Evolutionary conservation across 2,797 vertebrate species (phyloP), one percentile per base, ranked within the genome.

Genomic region (Tokudaia tokunoshimensis): DNA sequence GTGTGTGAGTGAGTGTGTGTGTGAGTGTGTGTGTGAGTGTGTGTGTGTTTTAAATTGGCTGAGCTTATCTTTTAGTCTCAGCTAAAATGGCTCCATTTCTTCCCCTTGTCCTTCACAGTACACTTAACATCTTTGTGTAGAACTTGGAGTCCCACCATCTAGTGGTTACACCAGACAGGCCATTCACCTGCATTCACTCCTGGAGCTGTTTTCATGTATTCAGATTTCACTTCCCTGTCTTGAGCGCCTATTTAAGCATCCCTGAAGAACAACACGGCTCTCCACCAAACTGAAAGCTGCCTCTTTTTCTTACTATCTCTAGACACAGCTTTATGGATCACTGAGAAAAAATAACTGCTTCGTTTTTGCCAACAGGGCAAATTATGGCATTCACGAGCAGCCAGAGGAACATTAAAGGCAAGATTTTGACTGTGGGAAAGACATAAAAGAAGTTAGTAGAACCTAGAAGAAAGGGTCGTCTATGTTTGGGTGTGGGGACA

Each of bases 301-400:
- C 44, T 90, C 24, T 85, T 57, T 81, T 67, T 88, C 47, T 50
- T 89, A 26, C 34, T 82, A 65, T 93, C 78, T 89, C 29, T 37
- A 34, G 80, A 84, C 9, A 55, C 29, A 90, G 65, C 83, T 93
- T 96, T 89, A 84, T 37, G 59, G 91, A 90, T 96, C 89, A 95
- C 75, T 95, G 76, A 82, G 76, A n/a, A 91, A 86, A 79, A 47
- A 91, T 61, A 34, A 31, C 19, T 1, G 34, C 6, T n/a, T 92
- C 50, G 31, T 80, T 90, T 88, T 95, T n/a, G 92, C 78, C 72
- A 93, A 65, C 26, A 78, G 78, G 15, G 90, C 22, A 81, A 61
- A 75, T 41, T 22, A 55, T 34, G 81, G 41, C n/a, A 20, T 57
- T 94, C 47, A 50, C 14, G 6, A 47, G 74, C 8, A 95, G 47